These are phyloP conservation scores for Nomada lathburiana DNA, from an alignment of 2,888 invertebrate genomes.

Conservation along the genomic window DNA sequence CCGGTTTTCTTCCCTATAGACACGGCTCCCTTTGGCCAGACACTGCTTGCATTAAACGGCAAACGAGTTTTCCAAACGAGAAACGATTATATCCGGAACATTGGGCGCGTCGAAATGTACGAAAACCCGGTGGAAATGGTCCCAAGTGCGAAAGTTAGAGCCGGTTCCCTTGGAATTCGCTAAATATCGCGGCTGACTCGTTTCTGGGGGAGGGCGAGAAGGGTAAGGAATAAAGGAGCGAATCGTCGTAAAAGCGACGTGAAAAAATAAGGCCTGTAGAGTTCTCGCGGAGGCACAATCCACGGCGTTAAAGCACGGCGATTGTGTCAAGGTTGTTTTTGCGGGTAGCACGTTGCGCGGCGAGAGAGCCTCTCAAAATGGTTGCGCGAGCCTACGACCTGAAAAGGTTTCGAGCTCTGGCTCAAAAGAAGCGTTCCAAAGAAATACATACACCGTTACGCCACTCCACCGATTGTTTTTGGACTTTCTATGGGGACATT, in stretches of 20 bases:
- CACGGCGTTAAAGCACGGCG: slow-evolving; percentile 57
- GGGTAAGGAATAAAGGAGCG: not conserved
- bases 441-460: slow-evolving; percentile 35
- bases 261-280: slow-evolving; percentile 43
- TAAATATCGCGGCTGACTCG: not conserved
- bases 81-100: not conserved
- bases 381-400: slow-evolving; percentile 64
- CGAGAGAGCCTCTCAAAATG: slow-evolving; percentile 76
- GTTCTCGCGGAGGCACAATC: slow-evolving; percentile 56
- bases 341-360: slow-evolving; percentile 69
- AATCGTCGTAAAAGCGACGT: slow-evolving; percentile 17
- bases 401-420: slow-evolving; percentile 52
- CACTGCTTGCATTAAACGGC: too few species aligned
- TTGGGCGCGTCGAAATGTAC: slow-evolving; percentile 10
- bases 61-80: too few species aligned
- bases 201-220: not conserved
- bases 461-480: slow-evolving; percentile 39
- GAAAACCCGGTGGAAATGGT: slow-evolving; percentile 13
- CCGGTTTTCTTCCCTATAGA: too few species aligned
- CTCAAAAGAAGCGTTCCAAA: slow-evolving; percentile 44
- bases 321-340: slow-evolving; percentile 79
- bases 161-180: slow-evolving; percentile 6
- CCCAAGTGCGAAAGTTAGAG: not conserved
- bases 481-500: slow-evolving; percentile 21
- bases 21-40: too few species aligned